These are phyloP conservation scores for Chloropsis cyanopogon DNA, from an alignment of 2,113 vertebrate genomes.

Conservation along the genomic window DNA sequence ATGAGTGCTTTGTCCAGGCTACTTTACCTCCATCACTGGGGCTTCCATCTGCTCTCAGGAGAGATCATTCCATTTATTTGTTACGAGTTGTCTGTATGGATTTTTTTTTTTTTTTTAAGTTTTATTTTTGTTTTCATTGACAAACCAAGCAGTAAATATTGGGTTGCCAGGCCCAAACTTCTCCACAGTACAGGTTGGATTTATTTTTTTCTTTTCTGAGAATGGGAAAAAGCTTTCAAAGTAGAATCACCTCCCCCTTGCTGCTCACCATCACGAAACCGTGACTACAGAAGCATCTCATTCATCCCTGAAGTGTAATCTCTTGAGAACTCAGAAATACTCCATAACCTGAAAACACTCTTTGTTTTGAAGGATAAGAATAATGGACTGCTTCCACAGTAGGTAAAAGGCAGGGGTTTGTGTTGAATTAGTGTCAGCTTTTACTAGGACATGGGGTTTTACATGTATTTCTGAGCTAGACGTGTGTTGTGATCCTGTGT, in stretches of 20 bases:
- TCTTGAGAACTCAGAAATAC: conserved; percentile 33
- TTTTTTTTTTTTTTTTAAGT: conserved; percentile 47
- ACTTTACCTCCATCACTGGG: conserved; percentile 37
- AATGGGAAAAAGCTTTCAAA: conserved; percentile 34
- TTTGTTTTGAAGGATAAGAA: conserved; percentile 39
- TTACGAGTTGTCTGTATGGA: conserved; percentile 39
- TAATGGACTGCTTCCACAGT: conserved; percentile 23
- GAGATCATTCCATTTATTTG: conserved; percentile 56
- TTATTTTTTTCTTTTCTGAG: neutral
- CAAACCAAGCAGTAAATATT: conserved; percentile 51
- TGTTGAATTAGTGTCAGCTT: conserved; percentile 43
- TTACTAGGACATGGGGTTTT: neutral
- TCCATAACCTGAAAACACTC: conserved; percentile 1
- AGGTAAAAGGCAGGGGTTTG: conserved; percentile 21
- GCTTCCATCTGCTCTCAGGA: neutral
- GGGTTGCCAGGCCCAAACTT: neutral
- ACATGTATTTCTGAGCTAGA: conserved; percentile 14
- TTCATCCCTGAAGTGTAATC: conserved; percentile 25
- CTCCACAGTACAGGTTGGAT: neutral
- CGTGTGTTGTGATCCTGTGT: neutral
- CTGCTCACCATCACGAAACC: neutral
- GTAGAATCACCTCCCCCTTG: neutral
- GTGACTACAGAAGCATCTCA: neutral
- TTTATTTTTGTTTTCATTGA: conserved; percentile 68
- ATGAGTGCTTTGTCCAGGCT: conserved; percentile 14